Conservation (phyloP, 53 echinoderm and acorn worm species). For the Echinarachnius parma region DNA sequence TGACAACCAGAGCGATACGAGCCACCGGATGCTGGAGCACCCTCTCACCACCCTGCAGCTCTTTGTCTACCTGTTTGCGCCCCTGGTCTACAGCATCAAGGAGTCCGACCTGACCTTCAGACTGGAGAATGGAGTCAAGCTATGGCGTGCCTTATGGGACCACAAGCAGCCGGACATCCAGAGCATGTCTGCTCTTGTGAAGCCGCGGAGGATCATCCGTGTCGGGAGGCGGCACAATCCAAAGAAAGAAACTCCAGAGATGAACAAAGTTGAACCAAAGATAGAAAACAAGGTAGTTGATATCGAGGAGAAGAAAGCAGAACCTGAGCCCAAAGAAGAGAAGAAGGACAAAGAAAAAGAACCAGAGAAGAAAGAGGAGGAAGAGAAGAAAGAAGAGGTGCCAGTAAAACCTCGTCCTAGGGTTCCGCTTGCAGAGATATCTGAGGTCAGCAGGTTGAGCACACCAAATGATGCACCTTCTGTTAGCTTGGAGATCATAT, state of each 20-base stretch:
- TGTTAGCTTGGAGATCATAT: conserved; percentile 82
- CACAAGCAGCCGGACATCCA: conserved; percentile 90
- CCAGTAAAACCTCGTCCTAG: background rate
- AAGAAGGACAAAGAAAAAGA: conserved; percentile 34
- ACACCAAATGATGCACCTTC: conserved; percentile 80
- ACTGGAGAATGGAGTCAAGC: conserved; percentile 70
- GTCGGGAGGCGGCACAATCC: conserved; percentile 62
- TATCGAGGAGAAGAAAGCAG: conserved; percentile 39
- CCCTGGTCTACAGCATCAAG: conserved; percentile 78
- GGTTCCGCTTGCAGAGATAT: conserved; percentile 79
- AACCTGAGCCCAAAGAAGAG: conserved; percentile 6
- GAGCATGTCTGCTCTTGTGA: conserved; percentile 76
- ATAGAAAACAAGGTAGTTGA: conserved; percentile 54
- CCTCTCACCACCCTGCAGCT: conserved; percentile 88
- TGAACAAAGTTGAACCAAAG: conserved; percentile 53
- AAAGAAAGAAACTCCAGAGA: conserved; percentile 44
- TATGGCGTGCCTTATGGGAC: conserved; percentile 94
- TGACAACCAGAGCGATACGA: conserved; percentile 50
- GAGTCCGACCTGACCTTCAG: conserved; percentile 93
- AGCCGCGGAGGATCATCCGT: conserved; percentile 79
- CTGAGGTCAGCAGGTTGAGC: conserved; percentile 77
- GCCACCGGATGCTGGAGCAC: conserved; percentile 50
- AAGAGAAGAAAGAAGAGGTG: conserved; percentile 15
- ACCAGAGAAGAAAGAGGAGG: conserved; percentile 14
- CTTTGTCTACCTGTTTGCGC: conserved; percentile 97